Percentiles rank a stretch among this genome's conserved stretches.
Conservation (phyloP, 1,140 invertebrate genomes). For the Armadillidium nasatum region DNA sequence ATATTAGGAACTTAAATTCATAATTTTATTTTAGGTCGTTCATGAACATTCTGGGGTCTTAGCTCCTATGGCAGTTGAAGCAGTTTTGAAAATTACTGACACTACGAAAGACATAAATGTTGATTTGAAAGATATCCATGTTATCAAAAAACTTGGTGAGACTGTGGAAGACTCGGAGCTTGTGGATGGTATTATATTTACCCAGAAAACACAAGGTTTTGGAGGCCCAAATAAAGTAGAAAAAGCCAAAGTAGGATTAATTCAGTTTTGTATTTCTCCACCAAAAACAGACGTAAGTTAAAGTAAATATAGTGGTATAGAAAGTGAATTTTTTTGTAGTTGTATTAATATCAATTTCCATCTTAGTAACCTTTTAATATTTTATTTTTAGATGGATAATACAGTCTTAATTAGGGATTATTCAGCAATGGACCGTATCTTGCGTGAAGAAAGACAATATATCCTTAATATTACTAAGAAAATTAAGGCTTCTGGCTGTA, state of each 20-base stretch:
- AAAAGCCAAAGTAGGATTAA: slow-evolving; percentile 97
- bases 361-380: background rate
- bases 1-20: too few species aligned
- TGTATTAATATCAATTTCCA: background rate
- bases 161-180: slow-evolving; percentile 97
- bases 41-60: slow-evolving; percentile 93
- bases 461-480: slow-evolving; percentile 99
- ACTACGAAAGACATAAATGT: slow-evolving; percentile 62
- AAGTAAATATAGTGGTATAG: background rate
- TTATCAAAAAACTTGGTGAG: slow-evolving; percentile 92
- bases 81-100: slow-evolving; percentile 81
- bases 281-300: slow-evolving; percentile 93
- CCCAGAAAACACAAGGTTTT: slow-evolving; percentile 79
- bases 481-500: slow-evolving; percentile 97
- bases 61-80: slow-evolving; percentile 94
- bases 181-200: slow-evolving; percentile 90
- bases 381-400: slow-evolving; percentile 85
- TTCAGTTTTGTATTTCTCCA: slow-evolving; percentile 99
- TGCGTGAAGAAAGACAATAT: slow-evolving; percentile 97
- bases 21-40: slow-evolving; percentile 62
- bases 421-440: slow-evolving; percentile 95
- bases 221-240: slow-evolving; percentile 90
- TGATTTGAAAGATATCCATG: slow-evolving; percentile 83
- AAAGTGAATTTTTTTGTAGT: background rate
- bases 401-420: slow-evolving; percentile 97